Evolutionary conservation across 2,888 invertebrate genomes (phyloP).

Genomic region (Allophyes oxyacanthae): DNA sequence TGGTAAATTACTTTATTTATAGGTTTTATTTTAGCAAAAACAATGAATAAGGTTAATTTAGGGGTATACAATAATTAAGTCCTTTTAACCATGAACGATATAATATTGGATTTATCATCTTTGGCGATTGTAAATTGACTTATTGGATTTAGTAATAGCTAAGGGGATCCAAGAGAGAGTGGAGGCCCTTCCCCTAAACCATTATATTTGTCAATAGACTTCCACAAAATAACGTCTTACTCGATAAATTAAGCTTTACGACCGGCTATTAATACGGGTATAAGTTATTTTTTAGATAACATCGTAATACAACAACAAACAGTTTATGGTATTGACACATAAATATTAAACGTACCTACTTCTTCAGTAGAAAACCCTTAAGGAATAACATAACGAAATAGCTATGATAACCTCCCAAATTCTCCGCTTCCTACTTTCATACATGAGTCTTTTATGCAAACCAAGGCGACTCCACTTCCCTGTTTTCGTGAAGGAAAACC

Average conservation of each 20-base stretch:
- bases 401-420: too few relatives aligned
- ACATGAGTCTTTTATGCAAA: background rate
- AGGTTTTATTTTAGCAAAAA: too few relatives aligned
- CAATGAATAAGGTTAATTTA: too few relatives aligned
- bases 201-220: constrained; percentile 37
- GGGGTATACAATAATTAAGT: too few relatives aligned
- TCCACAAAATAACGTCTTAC: constrained; percentile 23
- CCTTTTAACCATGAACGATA: too few relatives aligned
- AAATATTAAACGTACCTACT: background rate
- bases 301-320: constrained; percentile 8
- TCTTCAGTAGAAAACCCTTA: background rate
- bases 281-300: constrained; percentile 28
- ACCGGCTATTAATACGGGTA: constrained; percentile 27
- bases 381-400: too few relatives aligned
- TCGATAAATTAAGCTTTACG: constrained; percentile 42
- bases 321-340: constrained; percentile 5
- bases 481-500: background rate
- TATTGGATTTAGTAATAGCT: constrained; percentile 8
- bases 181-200: constrained; percentile 11
- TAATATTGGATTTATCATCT: constrained; percentile 9
- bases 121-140: constrained; percentile 6
- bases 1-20: too few relatives aligned
- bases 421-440: too few relatives aligned
- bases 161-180: background rate
- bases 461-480: too few relatives aligned